These are phyloP conservation scores for Digitonthophagus gazella DNA, from an alignment of 2,888 invertebrate species.

Conservation along the genomic window DNA sequence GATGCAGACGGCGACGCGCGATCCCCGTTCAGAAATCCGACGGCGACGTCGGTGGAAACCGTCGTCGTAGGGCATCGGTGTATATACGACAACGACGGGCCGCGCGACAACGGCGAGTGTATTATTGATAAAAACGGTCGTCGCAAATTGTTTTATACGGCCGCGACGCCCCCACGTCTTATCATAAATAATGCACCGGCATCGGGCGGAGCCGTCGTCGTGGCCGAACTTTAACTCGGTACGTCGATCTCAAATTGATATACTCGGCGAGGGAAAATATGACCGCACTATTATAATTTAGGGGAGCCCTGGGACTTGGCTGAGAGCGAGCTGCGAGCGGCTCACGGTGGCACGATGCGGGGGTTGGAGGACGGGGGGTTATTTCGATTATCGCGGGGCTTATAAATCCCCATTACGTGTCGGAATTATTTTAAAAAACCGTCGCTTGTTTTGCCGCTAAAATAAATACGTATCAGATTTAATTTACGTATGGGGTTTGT, in stretches of 20 bases:
- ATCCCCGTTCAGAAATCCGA: slow-evolving; percentile 26
- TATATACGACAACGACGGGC: slow-evolving; percentile 31
- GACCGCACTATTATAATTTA: slow-evolving; percentile 32
- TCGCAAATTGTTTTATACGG: slow-evolving; percentile 50
- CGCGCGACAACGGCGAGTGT: slow-evolving; percentile 32
- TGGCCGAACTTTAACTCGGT: slow-evolving; percentile 21
- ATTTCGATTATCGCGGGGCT: not conserved
- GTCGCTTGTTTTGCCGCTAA: not conserved
- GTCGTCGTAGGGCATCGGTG: not conserved
- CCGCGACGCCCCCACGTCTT: slow-evolving; percentile 38
- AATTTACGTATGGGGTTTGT: not conserved
- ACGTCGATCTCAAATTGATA: slow-evolving; percentile 40
- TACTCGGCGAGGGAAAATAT: slow-evolving; percentile 37
- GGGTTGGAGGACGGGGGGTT: not conserved
- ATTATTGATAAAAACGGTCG: slow-evolving; percentile 51
- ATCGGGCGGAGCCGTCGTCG: slow-evolving; percentile 28
- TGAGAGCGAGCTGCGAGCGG: too few species aligned
- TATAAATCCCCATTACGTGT: not conserved
- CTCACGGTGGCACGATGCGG: not conserved
- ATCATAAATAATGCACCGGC: slow-evolving; percentile 46
- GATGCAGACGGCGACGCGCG: slow-evolving; percentile 34
- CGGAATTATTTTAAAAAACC: not conserved
- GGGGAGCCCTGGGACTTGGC: slow-evolving; percentile 21
- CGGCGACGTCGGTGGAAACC: slow-evolving; percentile 9
- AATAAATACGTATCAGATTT: not conserved